A percentile compares a stretch with the other conserved stretches of the same genome.
Conservation (phyloP, 2,113 vertebrate species). For the Phrynocephalus versicolor region DNA sequence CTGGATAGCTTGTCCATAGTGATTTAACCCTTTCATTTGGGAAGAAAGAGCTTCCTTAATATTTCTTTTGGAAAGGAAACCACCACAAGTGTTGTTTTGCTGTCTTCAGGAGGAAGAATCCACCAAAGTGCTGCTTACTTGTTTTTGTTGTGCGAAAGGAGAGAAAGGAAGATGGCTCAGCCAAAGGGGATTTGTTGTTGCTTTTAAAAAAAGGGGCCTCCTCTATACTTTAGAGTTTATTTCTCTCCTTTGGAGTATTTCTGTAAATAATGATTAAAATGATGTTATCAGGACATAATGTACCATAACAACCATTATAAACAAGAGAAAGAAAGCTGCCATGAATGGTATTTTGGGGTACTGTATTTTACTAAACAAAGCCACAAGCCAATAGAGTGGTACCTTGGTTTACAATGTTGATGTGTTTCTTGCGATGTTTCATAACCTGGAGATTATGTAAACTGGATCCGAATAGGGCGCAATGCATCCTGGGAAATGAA, state of each 20-base stretch:
- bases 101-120: neutral
- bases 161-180: neutral
- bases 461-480: no score
- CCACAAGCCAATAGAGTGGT: neutral
- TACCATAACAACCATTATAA: neutral
- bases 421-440: no score
- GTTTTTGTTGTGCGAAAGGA: neutral
- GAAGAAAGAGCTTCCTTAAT: slow-evolving; percentile 23
- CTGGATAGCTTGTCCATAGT: slow-evolving; percentile 44
- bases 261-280: neutral
- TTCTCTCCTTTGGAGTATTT: neutral
- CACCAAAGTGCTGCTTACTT: neutral
- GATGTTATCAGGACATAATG: neutral
- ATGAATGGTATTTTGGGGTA: neutral
- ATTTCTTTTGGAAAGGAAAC: slow-evolving; percentile 5
- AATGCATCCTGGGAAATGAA: no score
- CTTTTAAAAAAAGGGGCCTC: neutral
- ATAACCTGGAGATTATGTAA: no score
- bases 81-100: neutral
- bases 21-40: slow-evolving; percentile 58
- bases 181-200: neutral
- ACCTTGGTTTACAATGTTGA: no score
- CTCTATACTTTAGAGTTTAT: neutral
- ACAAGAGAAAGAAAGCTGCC: neutral
- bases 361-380: neutral